Conservation (phyloP, 2,888 invertebrate species). For the Coecobrya sp. region DNA sequence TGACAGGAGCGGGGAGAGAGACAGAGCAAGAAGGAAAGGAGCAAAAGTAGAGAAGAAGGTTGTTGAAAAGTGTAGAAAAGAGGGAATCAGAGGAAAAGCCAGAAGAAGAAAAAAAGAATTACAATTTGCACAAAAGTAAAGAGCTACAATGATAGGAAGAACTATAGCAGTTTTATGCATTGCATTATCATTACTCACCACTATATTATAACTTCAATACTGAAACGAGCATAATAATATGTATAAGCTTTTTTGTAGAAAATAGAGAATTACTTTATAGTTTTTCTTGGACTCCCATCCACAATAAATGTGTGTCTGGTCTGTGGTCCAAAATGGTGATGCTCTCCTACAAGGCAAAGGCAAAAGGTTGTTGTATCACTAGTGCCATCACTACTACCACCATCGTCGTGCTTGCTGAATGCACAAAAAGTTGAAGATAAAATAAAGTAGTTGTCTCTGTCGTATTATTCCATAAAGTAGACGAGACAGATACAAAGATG, state of each 20-base stretch:
- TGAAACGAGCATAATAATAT: not conserved
- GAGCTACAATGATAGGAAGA: not conserved
- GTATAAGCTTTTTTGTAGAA: slow-evolving; percentile 22
- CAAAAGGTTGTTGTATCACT: not conserved
- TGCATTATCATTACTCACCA: slow-evolving; percentile 54
- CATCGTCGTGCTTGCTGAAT: slow-evolving; percentile 14
- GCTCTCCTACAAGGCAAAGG: not conserved
- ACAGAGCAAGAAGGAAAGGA: not conserved
- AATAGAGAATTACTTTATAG: slow-evolving; percentile 7
- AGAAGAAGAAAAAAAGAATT: slow-evolving; percentile 27
- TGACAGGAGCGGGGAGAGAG: slow-evolving; percentile 9
- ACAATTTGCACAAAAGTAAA: slow-evolving; percentile 49
- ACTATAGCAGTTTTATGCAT: slow-evolving; percentile 30
- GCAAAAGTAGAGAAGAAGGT: slow-evolving; percentile 18
- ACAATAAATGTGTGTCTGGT: not conserved
- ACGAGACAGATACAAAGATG: slow-evolving; percentile 56
- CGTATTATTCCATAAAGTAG: slow-evolving; percentile 37
- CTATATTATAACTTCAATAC: slow-evolving; percentile 27
- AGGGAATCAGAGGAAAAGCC: not conserved
- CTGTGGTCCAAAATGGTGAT: slow-evolving; percentile 8
- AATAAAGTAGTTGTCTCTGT: slow-evolving; percentile 33
- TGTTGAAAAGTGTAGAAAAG: slow-evolving; percentile 40
- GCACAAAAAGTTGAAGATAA: slow-evolving; percentile 52
- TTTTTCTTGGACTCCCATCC: slow-evolving; percentile 3
- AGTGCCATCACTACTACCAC: not conserved